These are phyloP conservation scores for Platycheirus albimanus DNA, from an alignment of 2,888 invertebrate species.

Conservation along the genomic window DNA sequence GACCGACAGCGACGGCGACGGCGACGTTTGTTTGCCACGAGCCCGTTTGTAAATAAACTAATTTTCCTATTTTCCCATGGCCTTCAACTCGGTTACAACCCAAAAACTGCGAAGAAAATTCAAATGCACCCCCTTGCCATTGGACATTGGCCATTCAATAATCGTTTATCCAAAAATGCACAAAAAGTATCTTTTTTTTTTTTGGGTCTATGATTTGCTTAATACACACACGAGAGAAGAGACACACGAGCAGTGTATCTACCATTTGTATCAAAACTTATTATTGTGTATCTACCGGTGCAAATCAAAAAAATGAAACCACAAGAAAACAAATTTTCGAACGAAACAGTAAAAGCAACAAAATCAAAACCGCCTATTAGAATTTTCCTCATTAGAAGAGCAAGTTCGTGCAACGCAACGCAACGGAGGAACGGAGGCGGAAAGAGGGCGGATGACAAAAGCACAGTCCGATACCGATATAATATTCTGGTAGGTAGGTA, in stretches of 20 bases:
- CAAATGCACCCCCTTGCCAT: conserved; percentile 25
- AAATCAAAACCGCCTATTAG: conserved; percentile 72
- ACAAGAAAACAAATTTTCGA: conserved; percentile 66
- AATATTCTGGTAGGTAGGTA: conserved; percentile 69
- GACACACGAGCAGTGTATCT: too few relatives aligned
- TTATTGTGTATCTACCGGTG: conserved; percentile 44
- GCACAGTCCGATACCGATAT: conserved; percentile 47
- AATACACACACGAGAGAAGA: neutral
- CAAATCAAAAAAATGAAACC: conserved; percentile 50
- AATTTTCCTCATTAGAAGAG: conserved; percentile 67
- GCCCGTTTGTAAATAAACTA: neutral
- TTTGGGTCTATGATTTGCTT: conserved; percentile 2
- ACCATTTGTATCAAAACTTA: neutral
- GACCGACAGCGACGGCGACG: too few relatives aligned
- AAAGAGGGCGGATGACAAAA: conserved; percentile 29
- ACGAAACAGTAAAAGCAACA: conserved; percentile 77
- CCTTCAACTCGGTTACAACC: conserved; percentile 11
- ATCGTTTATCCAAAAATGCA: conserved; percentile 16
- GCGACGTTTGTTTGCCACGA: conserved; percentile 25
- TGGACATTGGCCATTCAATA: neutral
- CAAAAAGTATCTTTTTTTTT: conserved; percentile 18
- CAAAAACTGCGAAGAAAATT: conserved; percentile 15
- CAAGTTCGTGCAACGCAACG: conserved; percentile 20
- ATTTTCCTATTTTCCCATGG: conserved; percentile 39
- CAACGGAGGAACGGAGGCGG: conserved; percentile 4